Evolutionary conservation across 2,113 vertebrate species (phyloP), one percentile per base, ranked within the genome.

Genomic region (Aramus guarauna): DNA sequence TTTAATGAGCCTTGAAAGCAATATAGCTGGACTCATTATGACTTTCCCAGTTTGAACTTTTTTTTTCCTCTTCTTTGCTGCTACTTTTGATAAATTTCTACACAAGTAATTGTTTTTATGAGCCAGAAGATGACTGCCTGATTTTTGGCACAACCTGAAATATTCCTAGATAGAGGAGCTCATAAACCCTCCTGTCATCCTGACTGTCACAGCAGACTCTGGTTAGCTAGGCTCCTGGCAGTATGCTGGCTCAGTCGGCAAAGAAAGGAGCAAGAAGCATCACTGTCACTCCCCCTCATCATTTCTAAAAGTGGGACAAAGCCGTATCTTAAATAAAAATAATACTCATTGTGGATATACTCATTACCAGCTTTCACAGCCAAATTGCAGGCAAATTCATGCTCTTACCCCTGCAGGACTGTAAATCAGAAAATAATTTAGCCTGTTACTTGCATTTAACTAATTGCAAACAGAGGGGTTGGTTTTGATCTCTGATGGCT

Each of bases 71-170:
- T 58, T 48, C 73, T 87, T 69, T 66, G 26, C 66, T 84, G 45
- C 32, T 84, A 75, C 78, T 74, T 85, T 68, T 91, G 62, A 85
- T 94, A 21, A 8, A 80, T 97, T 92, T 92, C n/a, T 27, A 78
- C 34, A 75, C 77, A 91, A 71, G 63, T 94, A 75, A 92, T 72
- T 94, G 72, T 52, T 94, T 91, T 59, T 77, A 79, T 23, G 59
- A 93, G 37, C 48, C 79, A 88, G 45, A 67, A 62, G 84, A 91
- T 21, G 67, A 95, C 58, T 63, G 56, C 41, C 59, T 97, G 23
- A 14, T 84, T 96, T 97, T 89, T 86, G 81, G 91, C 52, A 79
- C 36, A 68, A 36, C n/a, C 34, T 80, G 82, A 93, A 87, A 84
- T 76, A 43, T 41, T 62, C 69, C 62, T 75, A 88, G 66, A 71